Evolutionary conservation across 2,888 invertebrate species (phyloP), one percentile per base, ranked within the genome.

Genomic region (Epirrhoe tristata): DNA sequence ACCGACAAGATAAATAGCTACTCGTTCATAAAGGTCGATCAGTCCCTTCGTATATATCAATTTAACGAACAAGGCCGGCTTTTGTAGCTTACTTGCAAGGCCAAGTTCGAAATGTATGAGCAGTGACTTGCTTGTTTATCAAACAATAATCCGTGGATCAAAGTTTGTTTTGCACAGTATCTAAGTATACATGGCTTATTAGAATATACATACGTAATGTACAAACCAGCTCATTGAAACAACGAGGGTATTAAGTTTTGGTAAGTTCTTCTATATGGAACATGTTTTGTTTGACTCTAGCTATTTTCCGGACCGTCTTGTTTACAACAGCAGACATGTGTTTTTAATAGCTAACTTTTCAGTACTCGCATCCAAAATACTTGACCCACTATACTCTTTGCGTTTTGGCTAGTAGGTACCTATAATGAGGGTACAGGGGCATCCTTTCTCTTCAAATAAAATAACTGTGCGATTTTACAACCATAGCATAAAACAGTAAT

Each of bases 101-200:
- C 69, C 72, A 71, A 71, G 74, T 72, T 74, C 65, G 56, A 43
- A 66, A 69, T 70, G 66, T 70, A 71, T 59, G 65, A 66, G 60
- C 57, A 60, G 53, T 58, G 67, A 71, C 63, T 70, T 58, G 66
- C 63, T 63, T 70, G 65, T 70, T 70, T 67, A 69, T 66, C 56
- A 65, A 64, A 71, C 48, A 63, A 64, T 64, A 64, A 65, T 68
- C 68, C 58, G 57, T 55, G 64, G 61, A 58, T 64, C 39, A 46
- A 58, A 68, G 60, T 60, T 59, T 67, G 67, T 67, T 61, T 57
- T 34, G 7, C 32, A 36, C n/a, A 62, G 43, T 53, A 62, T 17
- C 50, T 39, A 39, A 24, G 10, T 43, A 39, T 17, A 12, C 17
- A n/a, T 5, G 31, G 39, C 51, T 59, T 52, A 53, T 39, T 14